Evolutionary conservation across 2,888 invertebrate species (phyloP).

Genomic region (Eucera pruinosa): DNA sequence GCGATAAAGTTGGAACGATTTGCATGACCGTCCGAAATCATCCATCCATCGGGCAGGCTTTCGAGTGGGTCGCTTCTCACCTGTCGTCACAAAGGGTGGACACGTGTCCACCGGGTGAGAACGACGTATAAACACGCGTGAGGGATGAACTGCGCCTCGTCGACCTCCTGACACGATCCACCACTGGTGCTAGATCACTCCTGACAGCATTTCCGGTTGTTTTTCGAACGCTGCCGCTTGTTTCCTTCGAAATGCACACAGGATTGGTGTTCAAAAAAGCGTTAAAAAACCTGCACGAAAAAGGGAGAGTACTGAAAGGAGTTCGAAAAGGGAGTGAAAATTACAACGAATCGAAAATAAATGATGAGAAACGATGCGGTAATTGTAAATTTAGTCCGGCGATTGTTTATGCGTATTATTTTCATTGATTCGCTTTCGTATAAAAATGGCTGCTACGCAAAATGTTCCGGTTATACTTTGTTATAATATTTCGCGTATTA

Average conservation of each 20-base stretch:
- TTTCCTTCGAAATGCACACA: no score
- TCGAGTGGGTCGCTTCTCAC: conserved; percentile 38
- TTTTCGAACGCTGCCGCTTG: conserved; percentile 1
- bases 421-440: no score
- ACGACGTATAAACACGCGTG: conserved; percentile 50
- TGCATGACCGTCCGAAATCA: conserved; percentile 23
- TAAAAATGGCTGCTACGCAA: no score
- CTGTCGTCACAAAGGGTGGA: conserved; percentile 51
- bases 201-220: conserved; percentile 30
- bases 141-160: conserved; percentile 50
- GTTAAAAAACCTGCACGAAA: not conserved
- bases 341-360: no score
- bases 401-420: no score
- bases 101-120: conserved; percentile 49
- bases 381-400: no score
- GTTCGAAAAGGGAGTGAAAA: no score
- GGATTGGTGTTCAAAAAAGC: not conserved
- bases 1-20: not conserved
- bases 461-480: no score
- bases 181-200: conserved; percentile 40
- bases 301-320: not conserved
- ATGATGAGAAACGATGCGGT: no score
- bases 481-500: no score
- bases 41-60: conserved; percentile 22
- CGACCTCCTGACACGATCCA: conserved; percentile 55